Conservation (phyloP, 2,113 vertebrate genomes). For the Cairina moschata region DNA sequence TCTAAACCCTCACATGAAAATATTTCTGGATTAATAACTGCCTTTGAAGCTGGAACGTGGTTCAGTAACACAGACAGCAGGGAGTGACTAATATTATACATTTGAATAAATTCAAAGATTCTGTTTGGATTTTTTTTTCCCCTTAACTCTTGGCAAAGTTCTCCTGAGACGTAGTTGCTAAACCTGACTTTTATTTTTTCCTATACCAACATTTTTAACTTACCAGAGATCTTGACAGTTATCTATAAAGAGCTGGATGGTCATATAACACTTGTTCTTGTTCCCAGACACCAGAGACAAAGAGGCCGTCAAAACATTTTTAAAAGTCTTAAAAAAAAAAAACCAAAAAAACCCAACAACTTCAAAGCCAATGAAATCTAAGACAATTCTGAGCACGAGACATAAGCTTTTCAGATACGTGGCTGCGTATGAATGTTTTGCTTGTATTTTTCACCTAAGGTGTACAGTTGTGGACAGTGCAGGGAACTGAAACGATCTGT, state of each 20-base stretch:
- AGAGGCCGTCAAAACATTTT: not conserved
- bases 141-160: not conserved
- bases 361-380: not conserved
- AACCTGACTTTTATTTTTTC: not conserved
- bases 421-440: not conserved
- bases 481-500: not conserved
- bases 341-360: not conserved
- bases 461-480: not conserved
- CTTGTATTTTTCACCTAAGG: not conserved
- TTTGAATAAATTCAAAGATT: not conserved
- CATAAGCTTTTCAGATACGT: not conserved
- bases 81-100: not conserved
- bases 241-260: not conserved
- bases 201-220: not conserved
- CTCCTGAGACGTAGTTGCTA: not conserved
- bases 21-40: constrained; percentile 20
- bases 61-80: not conserved
- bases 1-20: constrained; percentile 31
- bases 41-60: not conserved
- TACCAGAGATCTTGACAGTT: not conserved
- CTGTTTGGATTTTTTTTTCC: not conserved
- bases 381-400: not conserved
- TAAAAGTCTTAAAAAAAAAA: not conserved
- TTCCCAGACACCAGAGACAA: not conserved
- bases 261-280: not conserved